Evolutionary conservation across 2,113 vertebrate species (phyloP), one percentile per base, ranked within the genome.

Genomic region (Varanus salvator): DNA sequence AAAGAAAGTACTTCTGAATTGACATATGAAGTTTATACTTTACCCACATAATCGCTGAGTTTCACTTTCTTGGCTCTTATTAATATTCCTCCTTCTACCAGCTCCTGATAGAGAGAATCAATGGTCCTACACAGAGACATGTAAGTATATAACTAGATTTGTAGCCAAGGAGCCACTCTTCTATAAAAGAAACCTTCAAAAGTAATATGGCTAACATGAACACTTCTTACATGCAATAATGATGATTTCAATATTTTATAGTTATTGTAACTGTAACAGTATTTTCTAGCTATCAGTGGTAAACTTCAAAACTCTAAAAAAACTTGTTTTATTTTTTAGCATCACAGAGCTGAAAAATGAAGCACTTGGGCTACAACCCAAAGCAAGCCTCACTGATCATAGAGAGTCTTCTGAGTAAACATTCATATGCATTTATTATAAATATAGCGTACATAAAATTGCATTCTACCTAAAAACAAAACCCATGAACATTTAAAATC

Each of bases 41-140:
- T 97, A 98, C 98, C 98, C 4, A 98, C 83, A 84, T 98, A 98
- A 80, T 98, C 97, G 0, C 96, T 97, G 84, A 98, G 96, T 82
- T 95, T 96, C 91, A 98, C 96, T 0, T 95, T 95, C 96, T 81
- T 94, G 44, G 97, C 91, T 92, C 90, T 96, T 90, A 98, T 96
- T 83, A 98, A 93, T 72, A 98, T 78, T 29, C 97, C 97, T 93
- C 97, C 96, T 82, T 97, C 94, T n/a, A 97, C 97, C 48, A 98
- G 96, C 12, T 98, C 97, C 91, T 95, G 96, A 91, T 95, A 98
- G 77, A 98, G 97, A 29, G 98, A 98, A 76, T 98, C 97, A 1
- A 98, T 95, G 85, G 97, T 97, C 96, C 98, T 98, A 3, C 0
- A 54, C 91, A 93, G 87, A 94, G 92, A 96, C 54, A 91, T 31